Percentiles rank a stretch among this genome's conserved stretches.
Evolutionary conservation across 2,888 invertebrate genomes (phyloP).

Genomic region (Vandiemenella viatica): DNA sequence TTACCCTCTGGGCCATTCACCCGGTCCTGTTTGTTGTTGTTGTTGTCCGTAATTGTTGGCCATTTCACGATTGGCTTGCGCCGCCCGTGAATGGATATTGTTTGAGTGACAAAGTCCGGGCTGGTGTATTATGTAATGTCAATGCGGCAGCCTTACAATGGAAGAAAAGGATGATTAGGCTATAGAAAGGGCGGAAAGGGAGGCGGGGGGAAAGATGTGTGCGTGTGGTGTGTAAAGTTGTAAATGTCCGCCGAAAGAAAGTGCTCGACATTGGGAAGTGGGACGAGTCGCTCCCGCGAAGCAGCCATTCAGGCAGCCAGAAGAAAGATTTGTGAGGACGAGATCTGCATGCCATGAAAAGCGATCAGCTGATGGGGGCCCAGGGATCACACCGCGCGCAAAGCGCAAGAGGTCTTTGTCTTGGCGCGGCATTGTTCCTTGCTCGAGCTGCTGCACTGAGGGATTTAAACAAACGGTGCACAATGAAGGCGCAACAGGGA

Average conservation of each 20-base stretch:
- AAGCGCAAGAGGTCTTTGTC: too few species aligned
- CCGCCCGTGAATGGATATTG: neutral
- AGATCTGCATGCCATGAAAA: too few species aligned
- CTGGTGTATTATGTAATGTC: neutral
- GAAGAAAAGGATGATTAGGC: neutral
- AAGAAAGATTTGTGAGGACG: too few species aligned
- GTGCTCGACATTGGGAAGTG: neutral
- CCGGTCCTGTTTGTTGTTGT: neutral
- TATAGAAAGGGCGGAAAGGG: neutral
- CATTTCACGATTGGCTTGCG: neutral
- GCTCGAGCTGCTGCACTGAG: too few species aligned
- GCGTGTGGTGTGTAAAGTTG: too few species aligned
- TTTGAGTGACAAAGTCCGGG: neutral
- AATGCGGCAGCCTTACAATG: neutral
- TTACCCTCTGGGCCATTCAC: neutral
- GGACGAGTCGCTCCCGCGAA: too few species aligned
- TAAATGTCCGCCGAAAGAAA: neutral
- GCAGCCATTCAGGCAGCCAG: too few species aligned
- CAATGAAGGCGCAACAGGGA: too few species aligned
- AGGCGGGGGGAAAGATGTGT: neutral
- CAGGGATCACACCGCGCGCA: too few species aligned
- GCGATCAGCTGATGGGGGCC: too few species aligned
- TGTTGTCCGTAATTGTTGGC: neutral
- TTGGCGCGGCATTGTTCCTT: too few species aligned
- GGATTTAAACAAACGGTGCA: too few species aligned